Evolutionary conservation across 2,113 vertebrate species (phyloP), one percentile per base, ranked within the genome.

Genomic region (Sciurus niger): DNA sequence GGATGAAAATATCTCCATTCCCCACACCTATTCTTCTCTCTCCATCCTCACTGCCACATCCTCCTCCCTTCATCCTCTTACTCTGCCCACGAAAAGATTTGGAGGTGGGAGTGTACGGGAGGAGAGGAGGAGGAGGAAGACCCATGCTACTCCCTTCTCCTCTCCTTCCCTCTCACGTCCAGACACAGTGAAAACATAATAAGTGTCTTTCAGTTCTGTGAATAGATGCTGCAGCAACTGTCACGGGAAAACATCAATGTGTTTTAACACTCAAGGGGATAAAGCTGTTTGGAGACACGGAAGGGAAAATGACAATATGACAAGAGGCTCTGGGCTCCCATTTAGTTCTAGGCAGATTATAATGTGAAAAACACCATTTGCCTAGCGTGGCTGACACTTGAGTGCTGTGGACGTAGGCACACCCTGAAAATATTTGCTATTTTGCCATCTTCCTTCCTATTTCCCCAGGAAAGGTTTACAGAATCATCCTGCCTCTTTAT

Each of bases 401-500:
- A 24, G 8, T 3, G 46, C 46, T 6, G 34, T 4, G 72, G 17
- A 94, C 82, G 68, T 60, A 32, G 22, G 1, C 48, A 70, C 77
- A 34, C 20, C 25, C 40, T 24, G 90, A 72, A 84, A 91, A 63
- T 34, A 43, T 22, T 79, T 25, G 25, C 20, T 76, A 58, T 84
- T 93, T 95, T 65, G 89, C 60, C 72, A 37, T 51, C 70, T 70
- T 65, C 60, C n/a, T 88, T 84, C 46, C 72, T 51, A 8, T 84
- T 87, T 94, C 82, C 93, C 37, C 63, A 37, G 55, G 84, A 86
- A 65, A 77, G 80, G 89, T 89, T 58, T 51, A 91, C 18, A 22
- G 92, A 87, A 79, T 93, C 73, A 25, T 68, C 77, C 74, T 55
- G 78, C 78, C 84, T 95, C 92, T 96, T 90, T 93, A 77, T 95